Evolutionary conservation across 2,113 vertebrate genomes (phyloP), one percentile per base, ranked within the genome.

Genomic region (Apaloderma vittatum): DNA sequence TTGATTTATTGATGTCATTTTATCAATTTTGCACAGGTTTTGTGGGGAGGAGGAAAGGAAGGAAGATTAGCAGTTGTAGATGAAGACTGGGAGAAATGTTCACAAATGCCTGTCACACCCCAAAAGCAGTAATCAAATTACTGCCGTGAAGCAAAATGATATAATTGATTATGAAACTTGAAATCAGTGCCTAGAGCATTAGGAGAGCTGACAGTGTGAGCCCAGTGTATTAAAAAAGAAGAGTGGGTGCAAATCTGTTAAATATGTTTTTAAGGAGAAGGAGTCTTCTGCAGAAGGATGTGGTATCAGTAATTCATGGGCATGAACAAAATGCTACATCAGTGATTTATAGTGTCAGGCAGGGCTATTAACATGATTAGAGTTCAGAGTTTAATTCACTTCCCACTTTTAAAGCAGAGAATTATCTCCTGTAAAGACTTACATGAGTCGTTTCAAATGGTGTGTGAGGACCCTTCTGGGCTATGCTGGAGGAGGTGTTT

Each of bases 1-100:
- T 85, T 95, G 96, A 95, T 97, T 97, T 97, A 97, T 94, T 92
- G 90, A 82, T 97, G 95, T 95, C 95, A 66, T 96, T 97, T 95
- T 96, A 97, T 96, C 92, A 95, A 89, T 94, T 97, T 95, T 94
- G 80, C 91, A 68, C 91, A 94, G 95, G 94, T 91, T 94, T 93
- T 94, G 81, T 10, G 0, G 89, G 91, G 73, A 87, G 82, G 79
- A 95, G 65, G 91, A 62, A 57, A 67, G 62, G 65, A 88, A 84
- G 76, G 66, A 75, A 94, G 91, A 97, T 97, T 73, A 94, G 80
- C 80, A 95, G 75, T 94, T 97, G 89, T 62, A 73, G 93, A 92
- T 94, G 88, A 93, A 89, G 95, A 92, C 37, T 45, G 83, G 89
- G 74, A 94, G 88, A 92, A 94, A 75, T 62, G 86, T 91, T 90